Evolutionary conservation across 2,888 invertebrate genomes (phyloP).

Genomic region (Thymelicus lineola): DNA sequence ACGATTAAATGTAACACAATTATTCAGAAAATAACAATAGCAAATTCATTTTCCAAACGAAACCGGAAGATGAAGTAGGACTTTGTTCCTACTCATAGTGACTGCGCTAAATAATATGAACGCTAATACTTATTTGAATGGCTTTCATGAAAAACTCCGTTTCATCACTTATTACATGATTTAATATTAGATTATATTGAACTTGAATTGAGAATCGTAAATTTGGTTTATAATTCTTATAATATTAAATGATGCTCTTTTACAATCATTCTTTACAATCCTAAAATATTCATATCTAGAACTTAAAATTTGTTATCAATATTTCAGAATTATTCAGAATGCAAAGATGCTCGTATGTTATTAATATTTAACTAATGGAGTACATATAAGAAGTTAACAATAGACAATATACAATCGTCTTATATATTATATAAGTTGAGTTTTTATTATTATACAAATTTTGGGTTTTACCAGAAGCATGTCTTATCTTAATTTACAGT

Average conservation of each 20-base stretch:
- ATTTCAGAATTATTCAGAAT: too few species aligned
- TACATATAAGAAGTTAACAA: too few species aligned
- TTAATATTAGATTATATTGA: not conserved
- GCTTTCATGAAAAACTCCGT: not conserved
- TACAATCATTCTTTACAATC: too few species aligned
- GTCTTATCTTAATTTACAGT: conserved; percentile 33
- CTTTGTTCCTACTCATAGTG: not conserved
- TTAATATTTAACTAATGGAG: too few species aligned
- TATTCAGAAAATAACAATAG: not conserved
- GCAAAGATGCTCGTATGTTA: too few species aligned
- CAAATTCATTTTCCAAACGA: not conserved
- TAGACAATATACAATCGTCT: too few species aligned
- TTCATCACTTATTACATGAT: not conserved
- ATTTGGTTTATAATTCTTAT: too few species aligned
- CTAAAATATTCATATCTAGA: too few species aligned
- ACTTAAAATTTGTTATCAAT: too few species aligned
- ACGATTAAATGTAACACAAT: not conserved
- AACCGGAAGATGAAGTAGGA: not conserved
- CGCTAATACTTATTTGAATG: not conserved
- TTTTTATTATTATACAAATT: not conserved
- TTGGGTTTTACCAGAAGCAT: conserved; percentile 5
- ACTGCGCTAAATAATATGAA: not conserved
- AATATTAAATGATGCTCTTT: too few species aligned
- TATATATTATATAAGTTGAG: too few species aligned
- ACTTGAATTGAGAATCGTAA: not conserved